Conservation (phyloP, 2,113 vertebrate species). For the Corvus moneduloides region DNA sequence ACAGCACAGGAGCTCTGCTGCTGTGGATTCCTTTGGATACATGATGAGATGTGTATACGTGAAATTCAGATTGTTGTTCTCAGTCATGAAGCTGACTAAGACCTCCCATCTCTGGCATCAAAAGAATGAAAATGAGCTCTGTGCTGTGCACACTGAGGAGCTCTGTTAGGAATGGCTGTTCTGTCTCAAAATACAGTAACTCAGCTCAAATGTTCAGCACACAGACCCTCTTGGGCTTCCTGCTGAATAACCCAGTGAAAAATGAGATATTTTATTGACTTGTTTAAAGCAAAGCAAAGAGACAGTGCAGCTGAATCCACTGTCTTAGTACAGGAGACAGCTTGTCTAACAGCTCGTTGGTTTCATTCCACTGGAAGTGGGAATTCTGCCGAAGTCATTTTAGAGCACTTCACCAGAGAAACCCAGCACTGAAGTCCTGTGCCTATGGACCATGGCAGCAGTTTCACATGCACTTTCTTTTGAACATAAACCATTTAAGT, state of each 20-base stretch:
- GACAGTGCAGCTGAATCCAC: background rate
- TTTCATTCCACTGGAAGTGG: background rate
- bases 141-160: background rate
- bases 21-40: background rate
- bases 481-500: background rate
- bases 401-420: background rate
- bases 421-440: background rate
- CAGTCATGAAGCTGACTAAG: background rate
- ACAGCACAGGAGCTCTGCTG: background rate
- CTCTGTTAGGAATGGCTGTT: background rate
- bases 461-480: background rate
- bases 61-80: constrained; percentile 1
- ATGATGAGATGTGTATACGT: background rate
- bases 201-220: background rate
- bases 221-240: background rate
- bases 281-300: constrained; percentile 4
- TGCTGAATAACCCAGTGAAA: constrained; percentile 18
- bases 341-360: background rate
- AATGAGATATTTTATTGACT: constrained; percentile 6
- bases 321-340: background rate
- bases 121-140: constrained; percentile 30
- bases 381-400: background rate
- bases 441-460: background rate
- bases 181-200: background rate
- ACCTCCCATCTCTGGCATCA: background rate